Conservation (phyloP, 1,140 invertebrate species). For the Paralvinella palmiformis region DNA sequence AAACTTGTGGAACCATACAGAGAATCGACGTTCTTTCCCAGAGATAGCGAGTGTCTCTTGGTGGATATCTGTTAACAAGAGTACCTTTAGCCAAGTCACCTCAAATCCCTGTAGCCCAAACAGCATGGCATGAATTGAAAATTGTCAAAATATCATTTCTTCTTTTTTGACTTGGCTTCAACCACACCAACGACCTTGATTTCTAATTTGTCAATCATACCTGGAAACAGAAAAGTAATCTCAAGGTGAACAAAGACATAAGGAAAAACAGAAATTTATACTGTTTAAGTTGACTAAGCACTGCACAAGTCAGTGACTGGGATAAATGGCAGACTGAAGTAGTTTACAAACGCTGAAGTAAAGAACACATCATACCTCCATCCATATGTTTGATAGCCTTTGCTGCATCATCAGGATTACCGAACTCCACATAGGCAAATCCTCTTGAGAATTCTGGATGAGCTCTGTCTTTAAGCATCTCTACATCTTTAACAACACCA, state of each 20-base stretch:
- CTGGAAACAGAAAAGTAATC: not conserved
- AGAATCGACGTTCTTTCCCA: not conserved
- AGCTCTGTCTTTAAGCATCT: conserved; percentile 79
- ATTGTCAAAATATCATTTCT: not conserved
- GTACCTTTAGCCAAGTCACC: not conserved
- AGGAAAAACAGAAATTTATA: not conserved
- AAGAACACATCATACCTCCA: conserved; percentile 62
- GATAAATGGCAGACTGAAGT: not conserved
- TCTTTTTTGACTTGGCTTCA: not conserved
- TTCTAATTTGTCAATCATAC: conserved; percentile 11
- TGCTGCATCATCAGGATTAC: conserved; percentile 88
- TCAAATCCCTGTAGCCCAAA: not conserved
- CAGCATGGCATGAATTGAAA: not conserved
- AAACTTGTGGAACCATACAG: not conserved
- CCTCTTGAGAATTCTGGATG: conserved; percentile 80
- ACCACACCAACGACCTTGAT: conserved; percentile 6
- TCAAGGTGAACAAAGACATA: not conserved
- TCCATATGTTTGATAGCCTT: conserved; percentile 99
- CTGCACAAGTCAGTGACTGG: not conserved
- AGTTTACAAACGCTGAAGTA: not conserved
- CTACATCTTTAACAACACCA: conserved; percentile 81
- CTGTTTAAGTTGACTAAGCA: not conserved
- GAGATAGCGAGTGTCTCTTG: not conserved
- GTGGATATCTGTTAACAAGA: not conserved
- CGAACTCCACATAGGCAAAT: conserved; percentile 92